Evolutionary conservation across 2,797 vertebrate genomes (phyloP).

Genomic region (Tolypeutes matacus): DNA sequence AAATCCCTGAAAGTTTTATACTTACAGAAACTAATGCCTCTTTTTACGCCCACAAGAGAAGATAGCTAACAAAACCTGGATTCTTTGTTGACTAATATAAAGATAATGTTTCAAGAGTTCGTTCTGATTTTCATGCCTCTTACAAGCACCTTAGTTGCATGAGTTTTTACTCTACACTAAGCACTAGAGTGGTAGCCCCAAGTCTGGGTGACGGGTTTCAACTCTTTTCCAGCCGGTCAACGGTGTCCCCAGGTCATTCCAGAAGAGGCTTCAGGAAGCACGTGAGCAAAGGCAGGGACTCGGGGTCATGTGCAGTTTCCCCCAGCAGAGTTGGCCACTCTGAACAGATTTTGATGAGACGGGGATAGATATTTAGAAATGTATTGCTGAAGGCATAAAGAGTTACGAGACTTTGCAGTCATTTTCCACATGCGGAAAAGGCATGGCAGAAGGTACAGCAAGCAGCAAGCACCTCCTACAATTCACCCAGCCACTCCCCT

Average conservation of each 20-base stretch:
- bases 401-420: rapidly evolving
- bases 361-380: background rate
- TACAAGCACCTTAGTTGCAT: background rate
- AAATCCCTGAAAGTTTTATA: background rate
- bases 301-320: rapidly evolving
- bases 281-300: background rate
- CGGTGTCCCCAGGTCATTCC: background rate
- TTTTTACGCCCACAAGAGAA: background rate
- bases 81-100: rapidly evolving
- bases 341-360: background rate
- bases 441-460: no score
- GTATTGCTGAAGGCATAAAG: background rate
- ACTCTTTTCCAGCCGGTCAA: background rate
- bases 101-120: background rate
- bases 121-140: background rate
- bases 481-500: background rate
- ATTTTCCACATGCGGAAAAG: background rate
- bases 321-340: background rate
- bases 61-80: background rate
- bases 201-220: no score
- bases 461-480: no score
- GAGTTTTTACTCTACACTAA: rapidly evolving
- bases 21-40: no score
- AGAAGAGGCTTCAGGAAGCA: background rate
- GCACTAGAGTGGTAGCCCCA: no score